Percentiles rank a stretch among this genome's conserved stretches.
Conservation (phyloP, 2,797 vertebrate species). For the Hirundo rustica region DNA sequence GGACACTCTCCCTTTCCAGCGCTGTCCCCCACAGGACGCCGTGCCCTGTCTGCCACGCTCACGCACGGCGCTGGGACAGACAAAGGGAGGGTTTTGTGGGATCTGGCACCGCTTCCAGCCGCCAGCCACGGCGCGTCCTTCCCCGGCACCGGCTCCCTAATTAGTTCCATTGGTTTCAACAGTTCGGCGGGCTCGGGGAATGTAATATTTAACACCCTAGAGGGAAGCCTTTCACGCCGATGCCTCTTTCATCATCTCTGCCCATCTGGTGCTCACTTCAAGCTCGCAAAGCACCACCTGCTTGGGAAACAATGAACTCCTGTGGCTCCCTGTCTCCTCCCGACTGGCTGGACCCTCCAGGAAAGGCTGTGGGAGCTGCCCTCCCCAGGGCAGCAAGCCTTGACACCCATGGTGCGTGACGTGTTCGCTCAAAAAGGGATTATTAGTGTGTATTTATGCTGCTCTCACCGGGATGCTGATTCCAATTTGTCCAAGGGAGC, state of each 20-base stretch:
- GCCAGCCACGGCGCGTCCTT: constrained; percentile 27
- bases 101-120: constrained; percentile 30
- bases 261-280: constrained; percentile 71
- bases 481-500: background rate
- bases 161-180: constrained; percentile 69
- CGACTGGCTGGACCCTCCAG: background rate
- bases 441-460: fast-evolving
- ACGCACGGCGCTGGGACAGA: fast-evolving
- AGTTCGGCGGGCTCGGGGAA: constrained; percentile 33
- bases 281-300: constrained; percentile 62
- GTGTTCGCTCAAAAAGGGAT: background rate
- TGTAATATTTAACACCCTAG: constrained; percentile 74
- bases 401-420: fast-evolving
- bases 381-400: background rate
- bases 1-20: fast-evolving
- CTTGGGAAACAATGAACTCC: constrained; percentile 57
- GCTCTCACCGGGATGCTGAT: background rate
- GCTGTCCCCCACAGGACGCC: fast-evolving
- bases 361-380: background rate
- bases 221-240: constrained; percentile 60
- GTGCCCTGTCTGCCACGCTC: background rate
- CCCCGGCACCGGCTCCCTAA: constrained; percentile 34
- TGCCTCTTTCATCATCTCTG: constrained; percentile 73
- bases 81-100: background rate
- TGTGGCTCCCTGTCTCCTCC: background rate